phyloP scores from a whole-genome alignment of 2,888 invertebrate species.

The Gasteruption jaculator region DNA sequence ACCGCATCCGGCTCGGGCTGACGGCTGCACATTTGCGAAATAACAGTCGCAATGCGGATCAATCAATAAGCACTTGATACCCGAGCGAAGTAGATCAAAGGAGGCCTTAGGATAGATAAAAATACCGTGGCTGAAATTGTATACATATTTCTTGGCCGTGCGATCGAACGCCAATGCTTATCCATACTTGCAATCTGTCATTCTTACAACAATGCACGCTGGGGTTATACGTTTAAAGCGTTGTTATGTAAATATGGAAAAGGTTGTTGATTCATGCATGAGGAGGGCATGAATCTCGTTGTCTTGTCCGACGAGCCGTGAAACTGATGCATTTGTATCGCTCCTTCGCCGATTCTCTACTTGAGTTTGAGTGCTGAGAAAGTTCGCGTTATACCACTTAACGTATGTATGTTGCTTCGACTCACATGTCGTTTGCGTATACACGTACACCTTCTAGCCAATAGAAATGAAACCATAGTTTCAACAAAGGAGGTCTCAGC shows the following conservation, averaged over 20 bases:
- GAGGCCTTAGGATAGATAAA: too few relatives aligned
- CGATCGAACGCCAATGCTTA: too few relatives aligned
- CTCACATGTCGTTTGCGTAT: too few relatives aligned
- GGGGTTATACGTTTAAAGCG: conserved; percentile 36
- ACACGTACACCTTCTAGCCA: conserved; percentile 20
- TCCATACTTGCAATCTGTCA: conserved; percentile 47
- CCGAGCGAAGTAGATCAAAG: too few relatives aligned
- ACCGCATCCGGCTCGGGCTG: conserved; percentile 18
- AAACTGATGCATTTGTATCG: conserved; percentile 50
- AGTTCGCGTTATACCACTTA: too few relatives aligned
- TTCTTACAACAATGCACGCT: conserved; percentile 22
- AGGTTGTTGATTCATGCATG: conserved; percentile 49
- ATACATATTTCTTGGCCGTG: too few relatives aligned
- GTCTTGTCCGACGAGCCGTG: conserved; percentile 49
- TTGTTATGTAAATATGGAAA: conserved; percentile 50
- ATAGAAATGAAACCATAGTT: too few relatives aligned
- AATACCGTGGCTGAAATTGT: too few relatives aligned
- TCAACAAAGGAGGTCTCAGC: too few relatives aligned
- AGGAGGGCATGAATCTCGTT: conserved; percentile 44
- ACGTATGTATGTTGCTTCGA: conserved; percentile 8
- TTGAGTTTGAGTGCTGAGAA: too few relatives aligned
- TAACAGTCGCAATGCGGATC: conserved; percentile 21
- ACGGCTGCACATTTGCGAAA: conserved; percentile 4
- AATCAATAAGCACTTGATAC: conserved; percentile 25
- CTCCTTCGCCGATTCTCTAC: conserved; percentile 24